phyloP scores from a whole-genome alignment of 1,140 invertebrate genomes.

The Drosophila carrolli region DNA sequence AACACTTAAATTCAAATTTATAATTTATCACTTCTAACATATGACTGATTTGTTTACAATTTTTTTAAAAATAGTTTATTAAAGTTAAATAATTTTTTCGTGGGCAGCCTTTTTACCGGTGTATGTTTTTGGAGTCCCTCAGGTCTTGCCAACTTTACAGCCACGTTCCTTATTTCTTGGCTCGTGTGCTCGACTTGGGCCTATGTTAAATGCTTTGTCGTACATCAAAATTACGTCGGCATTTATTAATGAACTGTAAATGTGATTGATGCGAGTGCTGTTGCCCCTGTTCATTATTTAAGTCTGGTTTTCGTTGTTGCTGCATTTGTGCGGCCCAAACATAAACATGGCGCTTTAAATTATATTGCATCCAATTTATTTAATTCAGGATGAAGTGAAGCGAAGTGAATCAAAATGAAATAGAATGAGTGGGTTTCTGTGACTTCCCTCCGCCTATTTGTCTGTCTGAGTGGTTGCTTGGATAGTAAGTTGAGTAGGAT shows the following conservation, averaged over 20 bases:
- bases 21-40: too few relatives aligned
- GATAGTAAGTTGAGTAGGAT: neutral
- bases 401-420: constrained; percentile 25
- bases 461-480: constrained; percentile 20
- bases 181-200: neutral
- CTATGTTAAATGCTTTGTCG: constrained; percentile 74
- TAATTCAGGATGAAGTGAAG: constrained; percentile 37
- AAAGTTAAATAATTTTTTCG: neutral
- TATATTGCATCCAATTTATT: constrained; percentile 67
- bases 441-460: constrained; percentile 24
- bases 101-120: neutral
- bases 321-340: constrained; percentile 18
- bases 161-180: neutral
- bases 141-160: constrained; percentile 2
- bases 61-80: too few relatives aligned
- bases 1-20: too few relatives aligned
- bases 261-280: constrained; percentile 67
- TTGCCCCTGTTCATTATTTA: constrained; percentile 22
- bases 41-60: too few relatives aligned
- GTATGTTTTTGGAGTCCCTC: neutral
- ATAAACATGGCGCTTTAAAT: constrained; percentile 53
- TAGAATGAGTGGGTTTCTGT: constrained; percentile 2
- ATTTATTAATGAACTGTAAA: constrained; percentile 79
- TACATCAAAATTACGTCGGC: constrained; percentile 75
- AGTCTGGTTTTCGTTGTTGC: neutral